phyloP scores from a whole-genome alignment of 2,888 invertebrate species.

The Agrotis ipsilon region DNA sequence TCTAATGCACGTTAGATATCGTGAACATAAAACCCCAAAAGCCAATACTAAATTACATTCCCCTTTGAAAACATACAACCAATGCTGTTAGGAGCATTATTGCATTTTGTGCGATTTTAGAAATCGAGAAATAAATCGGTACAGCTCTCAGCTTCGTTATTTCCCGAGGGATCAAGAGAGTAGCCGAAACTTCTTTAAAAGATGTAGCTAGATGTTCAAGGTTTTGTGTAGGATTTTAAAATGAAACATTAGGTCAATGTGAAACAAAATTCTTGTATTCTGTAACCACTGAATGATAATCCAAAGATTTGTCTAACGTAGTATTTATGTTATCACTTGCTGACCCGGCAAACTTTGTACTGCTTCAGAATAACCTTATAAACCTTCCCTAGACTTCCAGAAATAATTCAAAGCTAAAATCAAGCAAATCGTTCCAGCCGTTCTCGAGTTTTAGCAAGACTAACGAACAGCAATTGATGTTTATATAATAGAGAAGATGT shows the following conservation, averaged over 20 bases:
- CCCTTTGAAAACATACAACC: conserved; percentile 36
- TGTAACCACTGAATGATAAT: no score
- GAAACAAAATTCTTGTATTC: not conserved
- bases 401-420: no score
- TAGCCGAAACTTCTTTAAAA: conserved; percentile 53
- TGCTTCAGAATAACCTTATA: no score
- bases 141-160: conserved; percentile 54
- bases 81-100: conserved; percentile 41
- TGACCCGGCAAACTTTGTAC: no score
- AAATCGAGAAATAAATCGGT: conserved; percentile 58
- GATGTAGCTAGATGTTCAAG: conserved; percentile 44
- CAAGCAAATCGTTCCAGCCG: no score
- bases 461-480: no score
- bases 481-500: no score
- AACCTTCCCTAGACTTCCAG: no score
- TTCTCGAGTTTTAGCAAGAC: no score
- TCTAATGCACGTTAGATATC: conserved; percentile 14
- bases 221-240: conserved; percentile 42
- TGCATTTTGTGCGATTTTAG: conserved; percentile 54
- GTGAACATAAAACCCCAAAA: conserved; percentile 22
- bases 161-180: conserved; percentile 57
- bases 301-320: no score
- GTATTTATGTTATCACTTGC: no score
- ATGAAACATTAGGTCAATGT: conserved; percentile 26
- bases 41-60: conserved; percentile 37